These are phyloP conservation scores for Aquatica leii DNA, from an alignment of 2,888 invertebrate species.

Conservation along the genomic window DNA sequence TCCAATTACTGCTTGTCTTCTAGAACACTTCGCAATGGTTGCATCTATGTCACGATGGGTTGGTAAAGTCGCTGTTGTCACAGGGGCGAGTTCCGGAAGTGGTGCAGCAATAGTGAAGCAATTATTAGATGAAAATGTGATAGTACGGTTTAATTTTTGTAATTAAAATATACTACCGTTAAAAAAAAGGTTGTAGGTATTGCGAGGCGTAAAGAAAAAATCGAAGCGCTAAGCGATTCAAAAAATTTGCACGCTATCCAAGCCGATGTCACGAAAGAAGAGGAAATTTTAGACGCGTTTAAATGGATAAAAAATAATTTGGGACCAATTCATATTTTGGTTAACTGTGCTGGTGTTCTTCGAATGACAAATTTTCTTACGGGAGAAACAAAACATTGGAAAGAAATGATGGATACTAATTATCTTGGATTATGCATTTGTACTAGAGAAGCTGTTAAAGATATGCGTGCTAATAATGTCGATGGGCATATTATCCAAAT, in stretches of 20 bases:
- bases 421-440: slow-evolving; percentile 22
- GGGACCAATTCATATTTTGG: slow-evolving; percentile 42
- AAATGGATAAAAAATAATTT: slow-evolving; percentile 35
- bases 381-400: slow-evolving; percentile 33
- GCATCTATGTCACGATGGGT: slow-evolving; percentile 15
- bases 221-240: not conserved
- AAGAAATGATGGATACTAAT: slow-evolving; percentile 24
- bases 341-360: slow-evolving; percentile 44
- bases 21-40: slow-evolving; percentile 9
- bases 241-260: slow-evolving; percentile 1
- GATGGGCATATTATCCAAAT: slow-evolving; percentile 29
- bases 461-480: slow-evolving; percentile 40
- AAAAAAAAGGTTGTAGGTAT: not conserved
- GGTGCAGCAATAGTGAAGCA: slow-evolving; percentile 16
- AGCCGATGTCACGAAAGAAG: slow-evolving; percentile 9
- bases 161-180: too few relatives aligned
- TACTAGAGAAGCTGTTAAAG: slow-evolving; percentile 27
- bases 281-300: slow-evolving; percentile 19
- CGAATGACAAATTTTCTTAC: slow-evolving; percentile 30
- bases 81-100: slow-evolving; percentile 18
- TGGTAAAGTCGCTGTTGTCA: slow-evolving; percentile 22
- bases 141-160: not conserved
- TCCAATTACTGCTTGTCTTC: too few relatives aligned
- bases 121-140: slow-evolving; percentile 1
- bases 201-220: slow-evolving; percentile 3